Base-by-base conservation (phyloP, 2,888 invertebrate species). In the Exocentrus adspersus region DNA sequence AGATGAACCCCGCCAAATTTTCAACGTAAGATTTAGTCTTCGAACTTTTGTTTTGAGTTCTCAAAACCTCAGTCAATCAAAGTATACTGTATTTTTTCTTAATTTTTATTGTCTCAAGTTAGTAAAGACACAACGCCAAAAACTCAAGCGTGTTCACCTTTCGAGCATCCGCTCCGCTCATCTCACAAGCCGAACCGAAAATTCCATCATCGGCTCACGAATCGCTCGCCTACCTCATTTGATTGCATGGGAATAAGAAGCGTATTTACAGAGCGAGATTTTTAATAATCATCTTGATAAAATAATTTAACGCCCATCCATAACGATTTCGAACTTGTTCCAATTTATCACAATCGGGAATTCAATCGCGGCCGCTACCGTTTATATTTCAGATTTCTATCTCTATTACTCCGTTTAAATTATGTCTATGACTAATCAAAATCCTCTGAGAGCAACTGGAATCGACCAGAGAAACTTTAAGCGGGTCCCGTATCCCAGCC, bases 341-440 rank as follows among this genome's bases (percentile, higher is more conserved):
- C 80, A 80, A 81, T 79, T 81, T 80, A 81, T 80, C 80, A 79
- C 80, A 81, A 82, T 82, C 81, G 79, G 81, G 69, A 81, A 80
- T 81, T 81, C 80, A 80, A 81, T 81, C 77, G 78, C 70, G 61
- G 74, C 78, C 74, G 76, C 82, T 82, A 82, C 82, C 79, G 82
- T 82, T 81, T 80, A 78, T 80, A 79, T 82, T 81, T 81, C 79
- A 81, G 83, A 83, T 82, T 79, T 78, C 78, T 81, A 82, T 82
- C 83, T 80, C 78, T 80, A 80, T 81, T 80, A 80, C 79, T 79
- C 75, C 78, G 77, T 81, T 81, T 82, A 82, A 83, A 83, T 83
- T 82, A 81, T 81, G 79, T 80, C 81, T 82, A 83, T 83, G 83
- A 83, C 82, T 83, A 83, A 83, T 82, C 83, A 83, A 81, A 75